These are phyloP conservation scores for Tetheella fluctuosa DNA, from an alignment of 2,888 invertebrate species.

Conservation along the genomic window DNA sequence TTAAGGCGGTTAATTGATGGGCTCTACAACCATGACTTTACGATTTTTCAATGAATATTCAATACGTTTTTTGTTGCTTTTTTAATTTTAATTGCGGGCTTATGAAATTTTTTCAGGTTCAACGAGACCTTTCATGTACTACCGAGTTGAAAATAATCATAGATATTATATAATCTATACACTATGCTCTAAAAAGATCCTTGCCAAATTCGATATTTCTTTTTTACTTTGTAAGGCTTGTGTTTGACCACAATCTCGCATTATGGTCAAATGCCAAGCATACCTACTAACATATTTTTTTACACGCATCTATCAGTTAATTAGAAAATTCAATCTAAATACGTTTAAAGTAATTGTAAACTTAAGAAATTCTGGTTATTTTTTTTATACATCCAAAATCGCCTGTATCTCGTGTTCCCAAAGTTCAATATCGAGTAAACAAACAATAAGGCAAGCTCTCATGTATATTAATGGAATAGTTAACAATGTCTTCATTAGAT, in stretches of 20 bases:
- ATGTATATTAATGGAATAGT: slow-evolving; percentile 33
- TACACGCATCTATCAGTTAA: background rate
- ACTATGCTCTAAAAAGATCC: no score
- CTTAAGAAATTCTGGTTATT: background rate
- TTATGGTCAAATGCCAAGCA: background rate
- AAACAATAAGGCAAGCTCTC: slow-evolving; percentile 17
- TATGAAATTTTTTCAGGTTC: no score
- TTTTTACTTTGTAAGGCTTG: no score
- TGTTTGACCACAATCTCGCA: no score
- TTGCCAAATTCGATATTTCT: no score
- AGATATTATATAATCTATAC: no score
- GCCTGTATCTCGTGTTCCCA: slow-evolving; percentile 21
- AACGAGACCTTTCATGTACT: no score
- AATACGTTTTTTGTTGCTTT: slow-evolving; percentile 31
- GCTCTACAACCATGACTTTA: slow-evolving; percentile 62
- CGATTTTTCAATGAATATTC: slow-evolving; percentile 72
- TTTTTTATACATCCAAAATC: background rate
- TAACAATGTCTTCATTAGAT: slow-evolving; percentile 34
- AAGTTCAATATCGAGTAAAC: slow-evolving; percentile 23
- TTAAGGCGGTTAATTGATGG: slow-evolving; percentile 63
- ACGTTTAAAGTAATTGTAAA: background rate
- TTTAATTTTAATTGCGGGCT: slow-evolving; percentile 19
- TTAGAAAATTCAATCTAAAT: background rate
- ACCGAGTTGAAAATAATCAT: no score
- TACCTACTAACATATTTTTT: background rate